Base-by-base conservation (phyloP, 1,140 invertebrate species). In the Temnothorax curvispinosus region DNA sequence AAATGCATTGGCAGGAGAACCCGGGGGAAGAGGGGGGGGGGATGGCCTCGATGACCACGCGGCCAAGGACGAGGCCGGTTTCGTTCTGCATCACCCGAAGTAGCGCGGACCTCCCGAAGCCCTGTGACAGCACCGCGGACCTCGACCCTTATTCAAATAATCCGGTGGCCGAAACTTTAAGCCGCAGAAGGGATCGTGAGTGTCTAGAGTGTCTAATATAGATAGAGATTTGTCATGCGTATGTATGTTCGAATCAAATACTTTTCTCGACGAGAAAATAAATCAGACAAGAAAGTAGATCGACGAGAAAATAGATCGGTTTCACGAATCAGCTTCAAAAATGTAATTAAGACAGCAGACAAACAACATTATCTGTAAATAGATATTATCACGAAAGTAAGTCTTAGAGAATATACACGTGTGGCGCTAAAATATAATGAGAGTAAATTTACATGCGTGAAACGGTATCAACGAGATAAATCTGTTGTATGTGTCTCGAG, bases 1-100 rank as follows among this genome's bases (percentile, higher is more conserved):
- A 88, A 90, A 88, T 67, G 50, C 52, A 82, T 64, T 7, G 44
- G n/a, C 62, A 74, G n/a, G 41, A 38, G 74, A 27, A 27, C 0
- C 27, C 27, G 27, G 35, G 18, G 32, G 9, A 21, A 27, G 27
- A 27, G 7, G 5, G 9, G 74, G 5, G 9, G 74, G 50, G 69
- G 41, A 44, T 74, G 87, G 76, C 86, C 89, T 91, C 78, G 87
- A 78, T 18, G 71, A 74, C 69, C 76, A 72, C 78, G 82, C 60
- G 60, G 52, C 74, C 90, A 90, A 90, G 89, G 89, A 82, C 89
- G 89, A 87, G 54, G 74, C 89, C 60, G 86, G 50, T 81, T 54
- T 64, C 58, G 41, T 71, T 27, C 18, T 85, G n/a, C 2, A 41
- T 44, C 47, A 62, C 60, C 35, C 11, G 8, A 76, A 44, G 47